Evolutionary conservation across 2,888 invertebrate species (phyloP), one percentile per base, ranked within the genome.

Genomic region (Leptopilina syphax): DNA sequence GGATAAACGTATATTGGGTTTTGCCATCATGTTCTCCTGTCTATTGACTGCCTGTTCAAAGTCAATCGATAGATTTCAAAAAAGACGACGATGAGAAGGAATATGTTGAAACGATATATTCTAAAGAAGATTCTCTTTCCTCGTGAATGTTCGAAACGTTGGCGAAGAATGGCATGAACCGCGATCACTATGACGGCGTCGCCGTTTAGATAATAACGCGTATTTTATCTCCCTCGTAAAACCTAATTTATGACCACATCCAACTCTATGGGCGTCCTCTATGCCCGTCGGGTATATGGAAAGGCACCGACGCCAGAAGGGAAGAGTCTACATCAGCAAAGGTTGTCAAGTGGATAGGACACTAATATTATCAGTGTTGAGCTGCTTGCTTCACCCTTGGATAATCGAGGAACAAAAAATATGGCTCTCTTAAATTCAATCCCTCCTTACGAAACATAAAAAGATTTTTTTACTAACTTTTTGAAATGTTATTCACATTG

Each of bases 141-240:
- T 70, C 63, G 81, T 63, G 68, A 79, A 76, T 82, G 81, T 80
- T 50, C 79, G 80, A 76, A 81, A 79, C 79, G 76, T 80, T 82
- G 81, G 76, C 80, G 78, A 81, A 81, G 82, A 82, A 83, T 78
- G 86, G 88, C 87, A 86, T 85, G 87, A 87, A 86, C 87, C 88
- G 86, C 89, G 89, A 90, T 89, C 89, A 88, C 87, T 88, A 88
- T 88, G 90, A 90, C 88, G 88, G 89, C 89, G 88, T 87, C 88
- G 91, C 90, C 91, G 90, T 91, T 91, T 91, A 91, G 91, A 91
- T 91, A 91, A 91, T 91, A 91, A 91, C 90, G 91, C 89, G 90
- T 90, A 90, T 91, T 91, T 91, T 91, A 91, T 91, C 91, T 91
- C 88, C 88, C 91, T 91, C 91, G 90, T 91, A 91, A 91, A 91